Percentiles rank a stretch among this genome's conserved stretches.
These are phyloP conservation scores for Sipha maydis DNA, from an alignment of 2,888 invertebrate species.

Conservation along the genomic window DNA sequence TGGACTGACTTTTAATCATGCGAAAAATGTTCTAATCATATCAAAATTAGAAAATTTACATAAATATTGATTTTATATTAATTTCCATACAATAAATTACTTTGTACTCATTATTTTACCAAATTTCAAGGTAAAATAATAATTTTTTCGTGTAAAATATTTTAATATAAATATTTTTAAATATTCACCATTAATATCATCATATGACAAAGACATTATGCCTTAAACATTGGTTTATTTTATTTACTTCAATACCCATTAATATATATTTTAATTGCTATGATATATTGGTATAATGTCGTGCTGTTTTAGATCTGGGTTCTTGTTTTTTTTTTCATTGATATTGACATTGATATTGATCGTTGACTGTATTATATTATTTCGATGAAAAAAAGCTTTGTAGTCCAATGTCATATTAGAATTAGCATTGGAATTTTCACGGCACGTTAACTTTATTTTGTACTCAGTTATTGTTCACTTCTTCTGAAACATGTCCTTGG, in stretches of 20 bases:
- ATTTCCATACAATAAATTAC: not conserved
- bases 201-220: not conserved
- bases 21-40: not conserved
- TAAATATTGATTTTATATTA: not conserved
- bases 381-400: not conserved
- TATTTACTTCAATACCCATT: constrained; percentile 10
- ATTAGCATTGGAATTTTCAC: constrained; percentile 10
- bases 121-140: not conserved
- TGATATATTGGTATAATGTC: not conserved
- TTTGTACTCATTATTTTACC: not conserved
- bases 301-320: constrained; percentile 19
- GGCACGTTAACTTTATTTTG: constrained; percentile 17
- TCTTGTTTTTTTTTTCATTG: constrained; percentile 19
- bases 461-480: constrained; percentile 31
- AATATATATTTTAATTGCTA: constrained; percentile 23
- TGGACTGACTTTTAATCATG: too few species aligned
- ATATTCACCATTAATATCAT: not conserved
- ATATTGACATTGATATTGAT: constrained; percentile 36
- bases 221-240: not conserved
- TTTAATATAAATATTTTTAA: not conserved
- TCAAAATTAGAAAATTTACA: constrained; percentile 21
- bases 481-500: constrained; percentile 36
- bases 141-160: too few species aligned
- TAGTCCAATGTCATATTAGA: constrained; percentile 21
- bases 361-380: constrained; percentile 11